Base-by-base conservation (phyloP, 2,113 vertebrate genomes). In the Chunga burmeisteri region DNA sequence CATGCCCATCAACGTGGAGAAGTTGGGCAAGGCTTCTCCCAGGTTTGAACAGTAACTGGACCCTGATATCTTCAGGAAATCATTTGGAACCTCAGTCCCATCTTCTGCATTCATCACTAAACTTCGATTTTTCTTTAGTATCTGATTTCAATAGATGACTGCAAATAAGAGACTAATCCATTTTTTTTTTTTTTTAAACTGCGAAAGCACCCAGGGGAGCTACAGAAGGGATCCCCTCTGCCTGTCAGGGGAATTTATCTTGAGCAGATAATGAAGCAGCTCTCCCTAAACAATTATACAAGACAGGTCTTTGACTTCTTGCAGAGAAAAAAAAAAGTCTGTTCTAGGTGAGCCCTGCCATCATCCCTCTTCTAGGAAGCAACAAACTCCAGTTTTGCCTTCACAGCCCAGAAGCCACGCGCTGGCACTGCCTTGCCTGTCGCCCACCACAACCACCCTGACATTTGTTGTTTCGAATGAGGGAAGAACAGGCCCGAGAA, bases 161-260 rank as follows among this genome's bases (percentile, higher is more conserved):
- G 46, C 26, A 87, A 78, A 68, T 17, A 19, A 55, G 21, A 70
- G 8, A 49, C 11, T 26, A 73, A 81, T 46, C 9, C 5, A 4
- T 25, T 46, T 46, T 10, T 32, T 77, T 68, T 81, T 61, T 55
- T 40, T 46, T 16, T 38, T 10, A 14, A 50, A 59, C 4, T 25
- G 44, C 85, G 38, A 75, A 66, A 66, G 13, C 21, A 79, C 29
- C 5, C 6, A 36, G 30, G 11, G 15, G 49, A 56, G 27, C 13
- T 83, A 34, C 25, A 62, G 25, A 61, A 73, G 11, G 21, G 19
- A 82, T 82, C 27, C 7, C 21, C 25, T 72, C 79, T 50, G 38
- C 14, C 17, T 62, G 11, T 20, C 38, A 44, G 0, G 0, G 36
- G 7, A 19, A 27, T 65, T 71, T 32, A 58, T n/a, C 21, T 68